Conservation (phyloP, 2,888 invertebrate species). For the Acleris emargana region DNA sequence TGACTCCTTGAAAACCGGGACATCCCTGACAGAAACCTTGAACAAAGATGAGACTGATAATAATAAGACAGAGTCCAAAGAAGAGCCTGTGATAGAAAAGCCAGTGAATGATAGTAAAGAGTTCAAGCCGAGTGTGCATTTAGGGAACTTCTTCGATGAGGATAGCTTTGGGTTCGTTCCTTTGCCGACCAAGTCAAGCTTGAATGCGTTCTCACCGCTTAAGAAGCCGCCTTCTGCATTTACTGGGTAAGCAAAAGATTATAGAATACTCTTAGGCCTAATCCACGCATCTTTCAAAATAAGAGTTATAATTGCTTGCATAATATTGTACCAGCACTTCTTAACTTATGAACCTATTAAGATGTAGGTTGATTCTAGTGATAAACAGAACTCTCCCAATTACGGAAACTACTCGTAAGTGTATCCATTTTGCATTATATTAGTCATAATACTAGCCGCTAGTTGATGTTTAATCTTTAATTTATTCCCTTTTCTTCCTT, state of each 20-base stretch:
- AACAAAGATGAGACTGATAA: conserved; percentile 43
- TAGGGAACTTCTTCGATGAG: conserved; percentile 74
- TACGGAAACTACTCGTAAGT: too few relatives aligned
- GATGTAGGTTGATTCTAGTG: too few relatives aligned
- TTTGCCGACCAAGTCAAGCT: conserved; percentile 45
- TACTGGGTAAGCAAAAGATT: conserved; percentile 48
- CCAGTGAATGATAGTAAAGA: conserved; percentile 51
- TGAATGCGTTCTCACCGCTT: conserved; percentile 47
- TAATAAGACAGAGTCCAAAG: conserved; percentile 43
- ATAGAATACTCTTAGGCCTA: too few relatives aligned
- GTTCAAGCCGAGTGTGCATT: conserved; percentile 80
- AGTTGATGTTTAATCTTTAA: too few relatives aligned
- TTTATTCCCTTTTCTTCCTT: too few relatives aligned
- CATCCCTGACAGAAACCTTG: conserved; percentile 53
- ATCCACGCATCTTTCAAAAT: too few relatives aligned
- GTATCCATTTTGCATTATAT: too few relatives aligned
- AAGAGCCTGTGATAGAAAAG: conserved; percentile 41
- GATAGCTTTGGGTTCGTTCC: conserved; percentile 61
- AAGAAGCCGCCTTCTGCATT: conserved; percentile 55
- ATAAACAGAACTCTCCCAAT: too few relatives aligned
- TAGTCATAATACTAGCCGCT: too few relatives aligned
- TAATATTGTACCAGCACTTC: too few relatives aligned
- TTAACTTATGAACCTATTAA: too few relatives aligned
- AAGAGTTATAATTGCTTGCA: too few relatives aligned
- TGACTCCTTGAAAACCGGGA: conserved; percentile 62